Evolutionary conservation across 2,888 invertebrate species (phyloP).

Genomic region (Phasia obesa): DNA sequence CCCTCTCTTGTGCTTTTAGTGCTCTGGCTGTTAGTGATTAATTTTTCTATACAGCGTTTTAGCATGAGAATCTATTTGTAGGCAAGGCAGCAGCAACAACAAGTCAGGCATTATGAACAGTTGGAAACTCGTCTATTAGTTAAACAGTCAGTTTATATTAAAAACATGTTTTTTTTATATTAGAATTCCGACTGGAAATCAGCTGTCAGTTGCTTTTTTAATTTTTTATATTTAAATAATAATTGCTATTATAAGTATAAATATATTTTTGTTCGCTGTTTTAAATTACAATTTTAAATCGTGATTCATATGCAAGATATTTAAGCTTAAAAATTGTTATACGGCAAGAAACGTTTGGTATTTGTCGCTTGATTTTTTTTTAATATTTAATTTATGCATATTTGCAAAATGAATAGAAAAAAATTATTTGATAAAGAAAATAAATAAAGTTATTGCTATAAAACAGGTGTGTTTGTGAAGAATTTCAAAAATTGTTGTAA

Average conservation of each 20-base stretch:
- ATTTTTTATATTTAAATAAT: conserved; percentile 39
- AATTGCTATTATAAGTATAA: conserved; percentile 8
- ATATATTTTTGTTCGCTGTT: conserved; percentile 27
- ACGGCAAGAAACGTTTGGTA: conserved; percentile 5
- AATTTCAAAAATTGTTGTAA: conserved; percentile 45
- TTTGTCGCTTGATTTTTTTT: too few species aligned
- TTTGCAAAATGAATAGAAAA: conserved; percentile 23
- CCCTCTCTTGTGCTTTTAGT: background rate
- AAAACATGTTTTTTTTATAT: conserved; percentile 6
- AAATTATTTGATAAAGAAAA: conserved; percentile 22
- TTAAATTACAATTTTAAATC: conserved; percentile 6
- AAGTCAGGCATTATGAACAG: conserved; percentile 23
- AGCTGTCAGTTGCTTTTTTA: conserved; percentile 5
- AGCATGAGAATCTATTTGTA: background rate
- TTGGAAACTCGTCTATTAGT: conserved; percentile 18
- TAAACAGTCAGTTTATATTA: conserved; percentile 8
- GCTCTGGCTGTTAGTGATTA: conserved; percentile 26
- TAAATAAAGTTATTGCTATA: conserved; percentile 1
- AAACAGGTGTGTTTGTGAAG: conserved; percentile 52
- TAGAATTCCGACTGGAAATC: conserved; percentile 30
- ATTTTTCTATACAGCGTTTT: conserved; percentile 5
- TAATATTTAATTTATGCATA: conserved; percentile 53
- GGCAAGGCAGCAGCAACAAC: conserved; percentile 22
- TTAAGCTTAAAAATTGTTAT: conserved; percentile 17
- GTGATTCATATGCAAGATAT: conserved; percentile 52